Base-by-base conservation (phyloP, 92 coral and sea anemone genomes). In the Porites evermanni region DNA sequence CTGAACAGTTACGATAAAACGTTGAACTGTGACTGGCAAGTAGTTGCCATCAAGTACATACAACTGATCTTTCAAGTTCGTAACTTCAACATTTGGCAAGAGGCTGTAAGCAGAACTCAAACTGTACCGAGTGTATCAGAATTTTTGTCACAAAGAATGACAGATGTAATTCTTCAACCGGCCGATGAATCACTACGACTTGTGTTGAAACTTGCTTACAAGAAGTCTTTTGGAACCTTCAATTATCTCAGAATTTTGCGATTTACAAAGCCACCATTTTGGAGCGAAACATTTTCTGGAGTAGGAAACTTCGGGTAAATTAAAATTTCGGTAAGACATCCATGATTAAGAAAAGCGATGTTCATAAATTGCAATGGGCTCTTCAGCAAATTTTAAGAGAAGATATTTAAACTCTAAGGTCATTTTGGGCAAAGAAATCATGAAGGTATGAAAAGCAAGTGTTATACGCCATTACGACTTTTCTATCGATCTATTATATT, bases 11-110 rank as follows among this genome's bases (percentile, higher is more conserved):
- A 70, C 6, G 84, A 88, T 19, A 32, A 44, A 6, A 67, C 52
- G 2, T 67, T 82, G 44, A 69, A 24, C 64, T 88, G 91, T 78
- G 91, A 88, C 74, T 88, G 91, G 91, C 91, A 69, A 61, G 53
- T 54, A 17, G 16, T 83, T 6, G 80, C 78, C 0, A 83, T 38
- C 16, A 88, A 88, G 84, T 88, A 88, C 72, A 65, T 68, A 20
- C 88, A 84, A 12, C 79, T 88, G 1, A 70, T 47, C 70, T 88
- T 88, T 16, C 84, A 65, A 23, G 77, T 83, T 18, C 84, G 63
- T 53, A 88, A 70, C 63, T 13, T 88, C 9, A 68, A 78, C 59
- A 77, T 68, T 21, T 88, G 91, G 91, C 29, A n/a, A 10, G 64
- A 82, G 65, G 74, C 83, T 24, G 53, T 83, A 10, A 75, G 44